Evolutionary conservation across 2,888 invertebrate species (phyloP).

Genomic region (Drosophila acutilabella): DNA sequence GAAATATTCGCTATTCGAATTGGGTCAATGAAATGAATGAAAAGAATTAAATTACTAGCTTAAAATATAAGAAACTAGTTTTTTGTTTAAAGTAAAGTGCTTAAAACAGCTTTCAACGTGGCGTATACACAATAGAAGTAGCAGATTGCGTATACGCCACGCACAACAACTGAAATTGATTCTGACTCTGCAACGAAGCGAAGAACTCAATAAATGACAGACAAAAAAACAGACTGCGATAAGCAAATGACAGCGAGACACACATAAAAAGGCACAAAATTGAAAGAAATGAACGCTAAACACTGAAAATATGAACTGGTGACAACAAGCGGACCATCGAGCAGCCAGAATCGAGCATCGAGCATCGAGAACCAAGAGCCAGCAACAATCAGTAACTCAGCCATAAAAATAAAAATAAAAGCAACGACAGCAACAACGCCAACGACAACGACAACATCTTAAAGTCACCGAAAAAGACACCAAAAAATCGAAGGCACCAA

Average conservation of each 20-base stretch:
- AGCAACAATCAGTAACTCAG: slow-evolving; percentile 28
- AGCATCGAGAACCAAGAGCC: slow-evolving; percentile 4
- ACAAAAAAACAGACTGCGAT: slow-evolving; percentile 37
- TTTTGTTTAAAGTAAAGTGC: background rate
- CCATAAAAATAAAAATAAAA: slow-evolving; percentile 17
- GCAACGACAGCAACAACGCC: slow-evolving; percentile 30
- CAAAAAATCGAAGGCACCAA: slow-evolving; percentile 23
- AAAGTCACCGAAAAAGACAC: slow-evolving; percentile 43
- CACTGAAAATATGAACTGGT: slow-evolving; percentile 57
- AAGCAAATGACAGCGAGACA: slow-evolving; percentile 38
- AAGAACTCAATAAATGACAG: slow-evolving; percentile 4
- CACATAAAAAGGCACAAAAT: slow-evolving; percentile 54
- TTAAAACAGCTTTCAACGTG: no score
- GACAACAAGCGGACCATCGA: slow-evolving; percentile 2
- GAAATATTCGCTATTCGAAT: slow-evolving; percentile 31
- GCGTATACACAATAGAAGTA: slow-evolving; percentile 6
- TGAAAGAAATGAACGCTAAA: slow-evolving; percentile 53
- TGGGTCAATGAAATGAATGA: slow-evolving; percentile 64
- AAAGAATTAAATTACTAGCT: slow-evolving; percentile 50
- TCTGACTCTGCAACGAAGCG: background rate
- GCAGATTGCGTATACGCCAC: slow-evolving; percentile 43
- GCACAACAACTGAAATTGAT: slow-evolving; percentile 15
- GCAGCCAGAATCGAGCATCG: background rate
- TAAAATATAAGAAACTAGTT: background rate
- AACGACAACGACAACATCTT: slow-evolving; percentile 38